Conservation (phyloP, 2,888 invertebrate species). For the Scaptomyza caliginosa region DNA sequence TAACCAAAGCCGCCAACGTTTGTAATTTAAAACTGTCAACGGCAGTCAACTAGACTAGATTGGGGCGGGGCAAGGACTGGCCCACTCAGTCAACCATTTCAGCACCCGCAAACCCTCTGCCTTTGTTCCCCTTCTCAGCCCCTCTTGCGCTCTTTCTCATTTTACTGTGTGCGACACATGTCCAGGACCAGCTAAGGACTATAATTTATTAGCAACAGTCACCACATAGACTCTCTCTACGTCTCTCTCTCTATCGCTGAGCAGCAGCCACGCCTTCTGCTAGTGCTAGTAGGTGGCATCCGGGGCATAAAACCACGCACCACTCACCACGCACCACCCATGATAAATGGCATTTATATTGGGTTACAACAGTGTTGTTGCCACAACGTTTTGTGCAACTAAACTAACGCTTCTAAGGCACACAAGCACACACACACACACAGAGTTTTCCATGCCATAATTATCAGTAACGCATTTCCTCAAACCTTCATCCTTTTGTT, state of each 20-base stretch:
- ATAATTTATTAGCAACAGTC: slow-evolving; percentile 79
- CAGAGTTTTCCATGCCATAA: slow-evolving; percentile 59
- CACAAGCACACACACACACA: slow-evolving; percentile 1
- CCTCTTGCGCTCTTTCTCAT: not conserved
- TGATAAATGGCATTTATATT: slow-evolving; percentile 78
- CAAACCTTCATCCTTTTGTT: slow-evolving; percentile 9
- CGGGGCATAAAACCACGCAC: slow-evolving; percentile 5
- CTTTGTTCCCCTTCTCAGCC: not conserved
- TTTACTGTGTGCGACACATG: slow-evolving; percentile 59
- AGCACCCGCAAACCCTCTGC: too few relatives aligned
- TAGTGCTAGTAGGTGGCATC: not conserved
- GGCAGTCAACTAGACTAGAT: slow-evolving; percentile 38
- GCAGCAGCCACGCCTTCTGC: slow-evolving; percentile 40
- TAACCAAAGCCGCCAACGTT: slow-evolving; percentile 54
- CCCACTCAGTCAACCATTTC: not conserved
- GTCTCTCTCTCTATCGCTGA: not conserved
- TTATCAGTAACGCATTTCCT: slow-evolving; percentile 48
- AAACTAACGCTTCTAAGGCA: slow-evolving; percentile 32
- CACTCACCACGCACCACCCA: slow-evolving; percentile 35
- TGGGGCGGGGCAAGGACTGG: slow-evolving; percentile 5
- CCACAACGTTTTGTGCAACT: slow-evolving; percentile 45
- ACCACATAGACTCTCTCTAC: slow-evolving; percentile 59
- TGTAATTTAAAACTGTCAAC: slow-evolving; percentile 81
- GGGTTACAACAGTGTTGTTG: slow-evolving; percentile 66
- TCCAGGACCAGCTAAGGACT: slow-evolving; percentile 54